phyloP scores from a whole-genome alignment of 2,888 invertebrate species.

The Eupithecia centaureata region DNA sequence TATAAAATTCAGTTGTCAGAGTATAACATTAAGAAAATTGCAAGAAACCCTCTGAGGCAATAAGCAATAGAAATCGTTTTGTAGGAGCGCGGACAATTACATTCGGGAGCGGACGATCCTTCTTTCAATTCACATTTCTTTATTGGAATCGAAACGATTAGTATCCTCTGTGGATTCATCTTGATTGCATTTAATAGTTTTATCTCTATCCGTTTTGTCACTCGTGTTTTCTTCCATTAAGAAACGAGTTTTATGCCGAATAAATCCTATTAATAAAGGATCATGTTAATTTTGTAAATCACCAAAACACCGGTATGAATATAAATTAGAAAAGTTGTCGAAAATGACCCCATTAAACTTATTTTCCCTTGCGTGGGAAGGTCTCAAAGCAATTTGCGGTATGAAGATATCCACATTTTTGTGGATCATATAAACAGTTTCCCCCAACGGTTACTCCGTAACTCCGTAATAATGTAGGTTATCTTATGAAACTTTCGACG shows the following conservation, averaged over 20 bases:
- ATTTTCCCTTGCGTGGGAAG: conserved; percentile 28
- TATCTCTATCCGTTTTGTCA: conserved; percentile 17
- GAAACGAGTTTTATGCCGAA: background rate
- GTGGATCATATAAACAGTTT: conserved; percentile 35
- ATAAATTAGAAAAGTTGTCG: conserved; percentile 37
- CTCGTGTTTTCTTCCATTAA: background rate
- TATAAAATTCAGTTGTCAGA: conserved; percentile 71
- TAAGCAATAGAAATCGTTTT: conserved; percentile 76
- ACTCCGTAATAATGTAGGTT: conserved; percentile 37
- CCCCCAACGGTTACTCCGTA: conserved; percentile 26
- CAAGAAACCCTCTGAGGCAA: conserved; percentile 68
- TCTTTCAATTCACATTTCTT: conserved; percentile 73
- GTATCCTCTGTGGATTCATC: conserved; percentile 56
- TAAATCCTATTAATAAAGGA: background rate
- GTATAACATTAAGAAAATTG: conserved; percentile 73
- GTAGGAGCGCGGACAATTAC: conserved; percentile 72
- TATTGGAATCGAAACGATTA: conserved; percentile 68
- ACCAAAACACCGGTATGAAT: conserved; percentile 27
- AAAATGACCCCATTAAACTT: conserved; percentile 36
- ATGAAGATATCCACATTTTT: conserved; percentile 32
- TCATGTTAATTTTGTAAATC: conserved; percentile 27
- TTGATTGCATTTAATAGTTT: conserved; percentile 43
- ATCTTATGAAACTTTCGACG: conserved; percentile 45
- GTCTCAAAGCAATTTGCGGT: conserved; percentile 33
- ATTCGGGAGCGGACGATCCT: conserved; percentile 65